Conservation (phyloP, 2,797 vertebrate species). For the Acrocephalus scirpaceus region DNA sequence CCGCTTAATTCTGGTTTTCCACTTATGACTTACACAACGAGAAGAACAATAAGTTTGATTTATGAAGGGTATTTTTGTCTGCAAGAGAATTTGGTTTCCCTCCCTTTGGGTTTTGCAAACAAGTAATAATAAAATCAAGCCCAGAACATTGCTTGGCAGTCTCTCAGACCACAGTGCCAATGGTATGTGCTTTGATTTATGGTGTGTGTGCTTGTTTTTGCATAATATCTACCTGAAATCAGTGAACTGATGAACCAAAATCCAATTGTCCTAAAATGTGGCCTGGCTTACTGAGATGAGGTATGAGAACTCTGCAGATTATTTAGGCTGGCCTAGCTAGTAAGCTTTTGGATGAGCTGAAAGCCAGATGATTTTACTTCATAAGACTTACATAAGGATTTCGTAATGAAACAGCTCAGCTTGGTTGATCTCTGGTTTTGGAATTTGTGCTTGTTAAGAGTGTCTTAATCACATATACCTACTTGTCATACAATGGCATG, state of each 20-base stretch:
- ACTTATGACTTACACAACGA: not conserved
- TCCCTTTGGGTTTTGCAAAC: not conserved
- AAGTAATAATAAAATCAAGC: not conserved
- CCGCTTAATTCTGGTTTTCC: not conserved
- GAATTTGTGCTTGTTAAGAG: not conserved
- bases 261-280: not conserved
- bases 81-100: not conserved
- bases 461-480: not conserved
- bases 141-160: not conserved
- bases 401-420: not conserved
- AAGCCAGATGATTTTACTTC: not conserved
- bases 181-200: not conserved
- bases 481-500: fast-evolving
- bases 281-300: not conserved
- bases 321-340: not conserved
- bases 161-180: not conserved
- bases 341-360: not conserved
- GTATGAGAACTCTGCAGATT: not conserved
- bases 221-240: not conserved
- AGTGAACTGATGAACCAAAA: not conserved
- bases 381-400: not conserved
- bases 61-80: not conserved
- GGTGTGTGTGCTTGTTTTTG: not conserved
- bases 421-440: not conserved
- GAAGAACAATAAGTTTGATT: not conserved